A percentile compares a stretch with the other conserved stretches of the same genome.
phyloP scores from a whole-genome alignment of 2,113 vertebrate species.

The Isichthys henryi region DNA sequence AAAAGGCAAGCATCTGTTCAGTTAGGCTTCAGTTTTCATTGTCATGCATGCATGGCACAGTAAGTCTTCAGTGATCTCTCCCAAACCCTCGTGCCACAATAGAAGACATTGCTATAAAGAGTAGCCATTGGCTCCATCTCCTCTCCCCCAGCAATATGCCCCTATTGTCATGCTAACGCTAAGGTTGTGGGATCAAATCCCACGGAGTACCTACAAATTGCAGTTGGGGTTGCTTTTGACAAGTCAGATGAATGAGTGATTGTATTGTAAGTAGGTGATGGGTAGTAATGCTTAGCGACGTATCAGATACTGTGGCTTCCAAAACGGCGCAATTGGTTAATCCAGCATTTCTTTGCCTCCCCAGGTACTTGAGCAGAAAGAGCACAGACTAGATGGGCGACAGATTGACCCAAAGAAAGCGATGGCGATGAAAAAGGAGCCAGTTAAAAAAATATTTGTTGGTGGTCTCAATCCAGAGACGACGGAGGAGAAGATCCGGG shows the following conservation, averaged over 20 bases:
- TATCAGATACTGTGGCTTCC: background rate
- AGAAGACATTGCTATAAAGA: background rate
- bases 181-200: background rate
- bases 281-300: background rate
- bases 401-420: slow-evolving; percentile 97
- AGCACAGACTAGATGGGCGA: slow-evolving; percentile 88
- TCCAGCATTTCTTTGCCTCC: background rate
- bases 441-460: slow-evolving; percentile 96
- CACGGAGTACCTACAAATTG: background rate
- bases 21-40: background rate
- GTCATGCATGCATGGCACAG: background rate
- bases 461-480: slow-evolving; percentile 94
- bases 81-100: background rate
- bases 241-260: background rate
- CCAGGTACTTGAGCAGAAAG: slow-evolving; percentile 93
- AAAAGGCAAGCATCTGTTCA: slow-evolving; percentile 67
- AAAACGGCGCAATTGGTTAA: background rate
- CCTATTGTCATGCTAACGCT: background rate
- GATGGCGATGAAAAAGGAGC: slow-evolving; percentile 98
- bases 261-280: background rate
- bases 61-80: background rate
- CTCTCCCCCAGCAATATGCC: background rate
- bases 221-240: background rate
- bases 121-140: background rate
- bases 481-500: slow-evolving; percentile 88